Evolutionary conservation across 1,140 invertebrate genomes (phyloP), one percentile per base, ranked within the genome.

Genomic region (Probaryconus sp.): DNA sequence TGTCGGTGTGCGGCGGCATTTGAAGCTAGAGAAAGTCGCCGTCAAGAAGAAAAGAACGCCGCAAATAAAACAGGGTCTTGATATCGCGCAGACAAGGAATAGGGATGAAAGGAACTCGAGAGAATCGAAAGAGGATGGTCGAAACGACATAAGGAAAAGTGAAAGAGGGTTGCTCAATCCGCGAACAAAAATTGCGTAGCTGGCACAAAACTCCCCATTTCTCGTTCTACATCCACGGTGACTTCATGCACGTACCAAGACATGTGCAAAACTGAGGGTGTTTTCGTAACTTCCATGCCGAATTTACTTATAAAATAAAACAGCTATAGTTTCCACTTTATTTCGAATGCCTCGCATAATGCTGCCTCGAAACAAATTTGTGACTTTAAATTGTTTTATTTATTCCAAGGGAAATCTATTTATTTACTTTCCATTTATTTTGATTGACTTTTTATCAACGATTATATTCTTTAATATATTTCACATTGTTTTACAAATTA

Each of bases 121-220:
- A 68, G 61, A 71, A 71, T 71, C 50, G 64, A 56, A 67, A 56
- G 17, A 61, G 71, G 63, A 63, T 51, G 60, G 67, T 53, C 21
- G 47, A 45, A 20, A 14, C 60, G 61, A 71, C 76, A 31, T 63
- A 40, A 42, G 60, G 47, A 53, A 76, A 45, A 53, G 51, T 64
- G 56, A 51, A 56, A 71, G 55, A 67, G 65, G 67, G 63, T 79
- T 75, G 75, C 73, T 77, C 75, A 48, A 77, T 79, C 48, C 71
- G 50, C 69, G 61, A 50, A 38, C 47, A 17, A 24, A 68, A 75
- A 75, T 76, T 77, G 76, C 75, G 60, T 67, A 30, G 68, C 61
- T 75, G 65, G 65, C 77, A 69, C 47, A 65, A 77, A 79, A 70
- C 47, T 69, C 73, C 67, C 63, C 65, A 42, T 20, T 38, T 60